These are phyloP conservation scores for Macrophya alboannulata DNA, from an alignment of 2,888 invertebrate species.

Conservation along the genomic window DNA sequence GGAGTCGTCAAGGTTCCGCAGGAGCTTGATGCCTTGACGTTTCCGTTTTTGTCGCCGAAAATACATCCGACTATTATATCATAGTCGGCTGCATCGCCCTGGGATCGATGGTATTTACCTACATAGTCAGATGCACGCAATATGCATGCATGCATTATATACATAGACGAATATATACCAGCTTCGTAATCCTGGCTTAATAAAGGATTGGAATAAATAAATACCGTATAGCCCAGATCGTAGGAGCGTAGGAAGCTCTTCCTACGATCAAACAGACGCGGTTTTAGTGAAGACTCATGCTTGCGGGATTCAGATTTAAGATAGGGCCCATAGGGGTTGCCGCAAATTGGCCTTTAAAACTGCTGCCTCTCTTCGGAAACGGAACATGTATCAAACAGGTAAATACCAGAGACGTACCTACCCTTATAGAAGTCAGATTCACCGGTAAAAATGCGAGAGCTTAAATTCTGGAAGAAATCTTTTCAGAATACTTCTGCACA, in stretches of 20 bases:
- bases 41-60: neutral
- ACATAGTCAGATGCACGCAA: neutral
- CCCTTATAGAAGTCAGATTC: neutral
- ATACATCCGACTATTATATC: neutral
- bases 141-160: neutral
- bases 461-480: neutral
- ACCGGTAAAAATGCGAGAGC: neutral
- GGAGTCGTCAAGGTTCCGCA: constrained; percentile 23
- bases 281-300: constrained; percentile 3
- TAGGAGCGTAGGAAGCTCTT: constrained; percentile 1
- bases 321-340: constrained; percentile 2
- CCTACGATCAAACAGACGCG: constrained; percentile 26
- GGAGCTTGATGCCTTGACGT: neutral
- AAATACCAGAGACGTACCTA: neutral
- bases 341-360: constrained; percentile 45
- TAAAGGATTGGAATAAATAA: constrained; percentile 21
- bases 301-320: constrained; percentile 19
- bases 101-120: neutral
- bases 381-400: constrained; percentile 7
- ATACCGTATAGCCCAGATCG: neutral
- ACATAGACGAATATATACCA: neutral
- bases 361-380: neutral
- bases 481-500: neutral
- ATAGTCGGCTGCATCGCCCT: neutral
- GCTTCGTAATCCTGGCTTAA: constrained; percentile 25